Evolutionary conservation across 1,140 invertebrate genomes (phyloP).

Genomic region (Zaprionus tsacasi): DNA sequence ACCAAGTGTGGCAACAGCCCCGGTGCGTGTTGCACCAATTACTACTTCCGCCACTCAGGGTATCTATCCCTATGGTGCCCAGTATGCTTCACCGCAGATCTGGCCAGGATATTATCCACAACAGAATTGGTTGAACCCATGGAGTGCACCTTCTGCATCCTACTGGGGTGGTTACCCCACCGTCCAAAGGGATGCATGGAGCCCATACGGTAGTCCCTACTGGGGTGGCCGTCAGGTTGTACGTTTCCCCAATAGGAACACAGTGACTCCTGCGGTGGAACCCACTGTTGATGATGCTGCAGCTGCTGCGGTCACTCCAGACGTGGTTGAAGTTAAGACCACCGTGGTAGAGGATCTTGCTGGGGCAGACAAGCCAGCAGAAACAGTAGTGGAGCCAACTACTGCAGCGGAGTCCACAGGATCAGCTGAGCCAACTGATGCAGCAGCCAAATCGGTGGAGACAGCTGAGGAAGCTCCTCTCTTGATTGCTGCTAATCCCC

Average conservation of each 20-base stretch:
- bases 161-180: slow-evolving; percentile 30
- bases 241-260: not conserved
- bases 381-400: no score
- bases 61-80: not conserved
- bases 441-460: not conserved
- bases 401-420: not conserved
- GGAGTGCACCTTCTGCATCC: not conserved
- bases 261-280: not conserved
- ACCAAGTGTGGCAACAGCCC: slow-evolving; percentile 3
- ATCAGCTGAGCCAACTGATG: not conserved
- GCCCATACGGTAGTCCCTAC: not conserved
- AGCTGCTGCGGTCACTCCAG: not conserved
- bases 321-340: not conserved
- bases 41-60: not conserved
- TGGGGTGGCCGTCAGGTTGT: slow-evolving; percentile 6
- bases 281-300: not conserved
- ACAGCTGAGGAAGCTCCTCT: not conserved
- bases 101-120: slow-evolving; percentile 19
- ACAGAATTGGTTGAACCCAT: slow-evolving; percentile 10
- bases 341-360: not conserved
- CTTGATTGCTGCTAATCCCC: not conserved
- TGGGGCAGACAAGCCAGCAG: not conserved
- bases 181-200: not conserved
- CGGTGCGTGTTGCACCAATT: not conserved
- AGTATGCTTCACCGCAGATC: slow-evolving; percentile 2